These are phyloP conservation scores for Drosophila paranaensis DNA, from an alignment of 2,888 invertebrate genomes.

Conservation along the genomic window DNA sequence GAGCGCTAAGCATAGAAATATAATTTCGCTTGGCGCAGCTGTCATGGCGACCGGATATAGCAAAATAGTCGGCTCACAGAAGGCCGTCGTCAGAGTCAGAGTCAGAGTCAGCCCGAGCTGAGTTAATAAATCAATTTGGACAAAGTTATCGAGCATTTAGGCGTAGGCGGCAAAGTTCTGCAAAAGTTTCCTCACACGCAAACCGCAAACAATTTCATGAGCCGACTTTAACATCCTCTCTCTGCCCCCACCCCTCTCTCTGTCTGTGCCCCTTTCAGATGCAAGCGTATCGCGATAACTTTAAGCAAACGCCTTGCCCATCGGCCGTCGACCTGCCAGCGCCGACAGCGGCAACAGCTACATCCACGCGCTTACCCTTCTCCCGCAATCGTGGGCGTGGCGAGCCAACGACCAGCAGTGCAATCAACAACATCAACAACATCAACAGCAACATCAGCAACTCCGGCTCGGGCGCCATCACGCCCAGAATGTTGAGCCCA, in stretches of 20 bases:
- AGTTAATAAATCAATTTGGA: constrained; percentile 81
- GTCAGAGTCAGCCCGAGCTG: constrained; percentile 15
- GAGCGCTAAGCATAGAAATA: constrained; percentile 57
- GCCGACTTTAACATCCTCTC: constrained; percentile 9
- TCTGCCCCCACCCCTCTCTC: background rate
- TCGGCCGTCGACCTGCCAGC: constrained; percentile 73
- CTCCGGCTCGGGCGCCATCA: constrained; percentile 48
- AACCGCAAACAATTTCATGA: constrained; percentile 65
- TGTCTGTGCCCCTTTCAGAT: constrained; percentile 58
- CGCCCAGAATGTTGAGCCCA: constrained; percentile 84
- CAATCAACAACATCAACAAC: constrained; percentile 18
- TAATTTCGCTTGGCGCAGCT: constrained; percentile 45
- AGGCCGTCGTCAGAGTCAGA: background rate
- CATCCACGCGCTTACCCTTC: constrained; percentile 73
- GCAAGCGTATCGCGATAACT: constrained; percentile 83
- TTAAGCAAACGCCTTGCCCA: constrained; percentile 82
- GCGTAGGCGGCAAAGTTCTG: constrained; percentile 73
- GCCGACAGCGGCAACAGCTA: constrained; percentile 34
- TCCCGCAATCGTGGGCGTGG: constrained; percentile 74
- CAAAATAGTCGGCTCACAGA: constrained; percentile 12
- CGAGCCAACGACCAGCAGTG: constrained; percentile 43
- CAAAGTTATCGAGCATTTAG: constrained; percentile 75
- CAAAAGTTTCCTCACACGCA: constrained; percentile 61
- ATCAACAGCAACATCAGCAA: constrained; percentile 19
- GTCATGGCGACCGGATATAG: constrained; percentile 70